Conservation (phyloP, 1,140 invertebrate species). For the Trinorchestia longiramus region DNA sequence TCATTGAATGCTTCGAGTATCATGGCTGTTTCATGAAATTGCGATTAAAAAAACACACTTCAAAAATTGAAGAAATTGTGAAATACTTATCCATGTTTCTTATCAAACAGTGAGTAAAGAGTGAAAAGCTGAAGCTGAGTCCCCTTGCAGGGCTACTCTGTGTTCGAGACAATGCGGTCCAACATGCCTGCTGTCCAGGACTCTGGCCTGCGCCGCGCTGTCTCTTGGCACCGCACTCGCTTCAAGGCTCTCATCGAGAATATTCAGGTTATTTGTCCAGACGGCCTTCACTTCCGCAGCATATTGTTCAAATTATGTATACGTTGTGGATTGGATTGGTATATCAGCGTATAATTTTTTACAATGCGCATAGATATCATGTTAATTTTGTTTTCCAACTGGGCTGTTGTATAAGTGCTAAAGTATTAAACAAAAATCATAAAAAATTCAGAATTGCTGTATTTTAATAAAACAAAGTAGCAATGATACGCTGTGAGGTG, state of each 20-base stretch:
- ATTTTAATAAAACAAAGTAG: too few species aligned
- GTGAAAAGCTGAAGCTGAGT: neutral
- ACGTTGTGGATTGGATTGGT: neutral
- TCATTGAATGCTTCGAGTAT: too few species aligned
- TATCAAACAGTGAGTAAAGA: neutral
- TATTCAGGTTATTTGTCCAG: neutral
- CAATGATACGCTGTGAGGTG: too few species aligned
- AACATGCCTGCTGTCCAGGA: neutral
- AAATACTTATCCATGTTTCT: too few species aligned
- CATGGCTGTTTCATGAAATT: too few species aligned
- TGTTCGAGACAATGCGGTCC: neutral
- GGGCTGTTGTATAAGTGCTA: neutral
- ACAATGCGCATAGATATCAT: neutral
- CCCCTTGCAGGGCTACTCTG: neutral
- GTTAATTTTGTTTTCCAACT: neutral
- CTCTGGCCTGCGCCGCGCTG: neutral
- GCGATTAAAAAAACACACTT: too few species aligned
- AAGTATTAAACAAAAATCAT: neutral
- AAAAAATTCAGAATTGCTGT: neutral
- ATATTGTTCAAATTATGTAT: neutral
- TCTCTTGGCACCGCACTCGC: neutral
- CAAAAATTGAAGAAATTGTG: too few species aligned
- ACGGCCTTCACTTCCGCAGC: neutral
- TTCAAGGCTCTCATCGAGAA: conserved; percentile 46
- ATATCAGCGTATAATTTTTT: neutral